Conservation (phyloP, 1,140 invertebrate genomes). For the Macrosteles quadrilineatus region DNA sequence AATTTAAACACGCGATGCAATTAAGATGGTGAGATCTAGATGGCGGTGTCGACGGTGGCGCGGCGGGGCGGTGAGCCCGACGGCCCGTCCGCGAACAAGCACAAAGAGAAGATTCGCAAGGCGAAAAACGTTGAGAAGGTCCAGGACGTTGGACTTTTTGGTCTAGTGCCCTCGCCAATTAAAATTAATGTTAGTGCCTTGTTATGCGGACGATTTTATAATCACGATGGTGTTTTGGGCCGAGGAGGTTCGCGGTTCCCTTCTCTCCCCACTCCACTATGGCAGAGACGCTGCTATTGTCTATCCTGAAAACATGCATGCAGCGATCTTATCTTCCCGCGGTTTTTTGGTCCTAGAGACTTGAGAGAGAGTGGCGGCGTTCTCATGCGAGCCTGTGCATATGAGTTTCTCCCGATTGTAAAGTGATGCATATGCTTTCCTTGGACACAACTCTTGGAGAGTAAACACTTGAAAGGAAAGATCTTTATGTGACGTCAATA, state of each 20-base stretch:
- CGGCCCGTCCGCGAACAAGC: not conserved
- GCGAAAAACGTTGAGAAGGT: constrained; percentile 11
- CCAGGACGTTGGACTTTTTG: constrained; percentile 8
- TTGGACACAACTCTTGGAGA: no score
- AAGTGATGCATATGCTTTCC: no score
- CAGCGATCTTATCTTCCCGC: no score
- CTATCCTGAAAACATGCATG: no score
- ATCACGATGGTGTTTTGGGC: constrained; percentile 3
- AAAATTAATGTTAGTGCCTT: constrained; percentile 9
- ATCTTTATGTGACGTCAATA: no score
- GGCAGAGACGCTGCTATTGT: no score
- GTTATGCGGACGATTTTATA: constrained; percentile 9
- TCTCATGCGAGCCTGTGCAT: no score
- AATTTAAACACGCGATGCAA: constrained; percentile 1
- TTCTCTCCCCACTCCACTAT: no score
- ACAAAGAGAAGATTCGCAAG: not conserved
- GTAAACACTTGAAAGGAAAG: no score
- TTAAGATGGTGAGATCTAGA: constrained; percentile 1
- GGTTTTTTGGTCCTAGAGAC: no score
- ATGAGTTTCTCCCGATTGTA: no score
- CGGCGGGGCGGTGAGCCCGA: not conserved
- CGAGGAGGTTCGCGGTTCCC: not conserved
- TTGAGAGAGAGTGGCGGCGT: no score
- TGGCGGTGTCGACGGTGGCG: not conserved
- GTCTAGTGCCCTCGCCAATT: constrained; percentile 2